Evolutionary conservation across 1,140 invertebrate species (phyloP).

Genomic region (Drosophila guanche): DNA sequence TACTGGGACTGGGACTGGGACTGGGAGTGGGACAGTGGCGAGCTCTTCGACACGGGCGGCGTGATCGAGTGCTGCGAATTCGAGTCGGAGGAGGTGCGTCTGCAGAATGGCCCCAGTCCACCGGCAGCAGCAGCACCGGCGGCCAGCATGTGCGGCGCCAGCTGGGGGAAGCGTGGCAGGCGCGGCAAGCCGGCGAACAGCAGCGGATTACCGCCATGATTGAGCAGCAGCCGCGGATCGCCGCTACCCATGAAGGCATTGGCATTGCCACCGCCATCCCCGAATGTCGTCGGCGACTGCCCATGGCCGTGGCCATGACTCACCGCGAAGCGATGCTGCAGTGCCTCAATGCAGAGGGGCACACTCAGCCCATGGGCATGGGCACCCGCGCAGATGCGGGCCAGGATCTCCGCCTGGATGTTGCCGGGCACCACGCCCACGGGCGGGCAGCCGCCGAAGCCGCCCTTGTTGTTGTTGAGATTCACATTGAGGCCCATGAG

Average conservation of each 20-base stretch:
- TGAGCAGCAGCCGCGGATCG: conserved; percentile 74
- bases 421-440: conserved; percentile 66
- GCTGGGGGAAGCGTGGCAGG: conserved; percentile 79
- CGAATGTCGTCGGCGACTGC: conserved; percentile 8
- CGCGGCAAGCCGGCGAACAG: conserved; percentile 84
- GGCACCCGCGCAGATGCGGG: conserved; percentile 89
- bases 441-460: conserved; percentile 2
- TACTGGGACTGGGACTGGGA: conserved; percentile 27
- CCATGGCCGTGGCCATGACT: conserved; percentile 46
- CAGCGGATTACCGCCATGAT: conserved; percentile 84
- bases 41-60: conserved; percentile 67
- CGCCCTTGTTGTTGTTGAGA: conserved; percentile 77
- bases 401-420: conserved; percentile 91
- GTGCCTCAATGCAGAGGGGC: conserved; percentile 85
- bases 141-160: conserved; percentile 73
- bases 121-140: conserved; percentile 26
- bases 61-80: conserved; percentile 83
- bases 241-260: conserved; percentile 76
- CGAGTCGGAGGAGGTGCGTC: conserved; percentile 80
- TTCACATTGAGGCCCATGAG: conserved; percentile 74
- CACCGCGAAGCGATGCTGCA: conserved; percentile 83
- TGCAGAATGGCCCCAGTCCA: conserved; percentile 76
- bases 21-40: conserved; percentile 37
- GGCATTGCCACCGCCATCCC: conserved; percentile 54
- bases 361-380: conserved; percentile 84